Evolutionary conservation across 2,113 vertebrate species (phyloP), one percentile per base, ranked within the genome.

Genomic region (Silurus glanis): DNA sequence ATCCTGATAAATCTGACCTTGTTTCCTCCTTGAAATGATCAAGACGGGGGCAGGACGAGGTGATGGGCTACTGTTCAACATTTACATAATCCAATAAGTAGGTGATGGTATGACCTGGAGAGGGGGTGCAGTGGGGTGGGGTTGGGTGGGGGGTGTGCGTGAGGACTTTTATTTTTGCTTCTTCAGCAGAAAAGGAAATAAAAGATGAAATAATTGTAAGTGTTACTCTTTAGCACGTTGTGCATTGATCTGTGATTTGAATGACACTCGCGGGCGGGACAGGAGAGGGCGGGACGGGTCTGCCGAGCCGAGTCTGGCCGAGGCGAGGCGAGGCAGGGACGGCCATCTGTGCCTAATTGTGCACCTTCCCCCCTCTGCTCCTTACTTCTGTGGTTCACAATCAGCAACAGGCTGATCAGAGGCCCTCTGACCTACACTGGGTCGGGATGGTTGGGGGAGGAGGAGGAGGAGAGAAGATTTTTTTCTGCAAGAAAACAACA

Each of bases 301-400:
- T 89, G 84, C 86, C 62, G 82, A 86, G 75, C 23, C 74, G 82
- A 88, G 59, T 64, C 80, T 84, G 86, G 69, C 86, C 86, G 78
- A 76, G 51, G 80, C 25, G 62, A 91, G 90, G 80, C 25, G 62
- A 91, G 90, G 93, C 92, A 94, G 91, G 94, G 94, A 93, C 93
- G 91, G 92, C 95, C 95, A 95, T 95, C 94, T 95, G 95, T 95
- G 95, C 94, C 92, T 95, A 94, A 95, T 95, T 94, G 93, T 95
- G 87, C 92, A 91, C 92, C 92, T 93, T 76, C 90, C 90, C 93
- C 92, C 75, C 51, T 53, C 53, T 1, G 6, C 49, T 17, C 78
- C 91, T 87, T 87, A 92, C 92, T 91, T 91, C 93, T 93, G 90
- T 92, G 91, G 53, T 90, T 91, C 92, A 95, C 94, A 95, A 95